These are phyloP conservation scores for Siderastrea radians DNA, from an alignment of 92 coral and sea anemone species.

Conservation along the genomic window DNA sequence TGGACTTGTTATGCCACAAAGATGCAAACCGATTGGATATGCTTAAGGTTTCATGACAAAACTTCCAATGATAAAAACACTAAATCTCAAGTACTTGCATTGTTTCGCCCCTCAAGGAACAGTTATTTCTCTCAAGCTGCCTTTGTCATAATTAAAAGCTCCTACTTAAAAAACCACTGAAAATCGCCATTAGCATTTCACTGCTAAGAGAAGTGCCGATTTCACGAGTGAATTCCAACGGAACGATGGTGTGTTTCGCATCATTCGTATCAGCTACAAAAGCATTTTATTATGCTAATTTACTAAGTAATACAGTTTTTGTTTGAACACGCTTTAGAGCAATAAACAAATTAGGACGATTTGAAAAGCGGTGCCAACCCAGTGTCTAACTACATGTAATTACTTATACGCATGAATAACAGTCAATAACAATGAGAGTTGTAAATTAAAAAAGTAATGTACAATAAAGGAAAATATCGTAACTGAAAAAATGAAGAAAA, in stretches of 20 bases:
- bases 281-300: slow-evolving; percentile 41
- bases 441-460: neutral
- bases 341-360: slow-evolving; percentile 30
- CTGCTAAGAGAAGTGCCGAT: neutral
- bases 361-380: slow-evolving; percentile 18
- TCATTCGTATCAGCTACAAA: slow-evolving; percentile 10
- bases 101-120: slow-evolving; percentile 12
- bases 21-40: neutral
- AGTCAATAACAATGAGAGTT: neutral
- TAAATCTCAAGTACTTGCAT: slow-evolving; percentile 42
- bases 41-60: slow-evolving; percentile 21
- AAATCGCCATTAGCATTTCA: neutral
- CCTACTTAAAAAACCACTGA: neutral
- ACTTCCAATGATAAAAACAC: slow-evolving; percentile 25
- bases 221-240: slow-evolving; percentile 9
- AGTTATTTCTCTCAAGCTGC: neutral
- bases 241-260: neutral
- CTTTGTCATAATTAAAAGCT: neutral
- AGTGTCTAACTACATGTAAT: slow-evolving; percentile 24
- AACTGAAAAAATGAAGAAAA: neutral
- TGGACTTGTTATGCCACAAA: slow-evolving; percentile 20
- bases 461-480: neutral
- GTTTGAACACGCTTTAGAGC: slow-evolving; percentile 46
- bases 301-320: slow-evolving; percentile 8
- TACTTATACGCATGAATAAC: slow-evolving; percentile 24